Evolutionary conservation across 2,113 vertebrate genomes (phyloP).

Genomic region (Cebidichthys violaceus): DNA sequence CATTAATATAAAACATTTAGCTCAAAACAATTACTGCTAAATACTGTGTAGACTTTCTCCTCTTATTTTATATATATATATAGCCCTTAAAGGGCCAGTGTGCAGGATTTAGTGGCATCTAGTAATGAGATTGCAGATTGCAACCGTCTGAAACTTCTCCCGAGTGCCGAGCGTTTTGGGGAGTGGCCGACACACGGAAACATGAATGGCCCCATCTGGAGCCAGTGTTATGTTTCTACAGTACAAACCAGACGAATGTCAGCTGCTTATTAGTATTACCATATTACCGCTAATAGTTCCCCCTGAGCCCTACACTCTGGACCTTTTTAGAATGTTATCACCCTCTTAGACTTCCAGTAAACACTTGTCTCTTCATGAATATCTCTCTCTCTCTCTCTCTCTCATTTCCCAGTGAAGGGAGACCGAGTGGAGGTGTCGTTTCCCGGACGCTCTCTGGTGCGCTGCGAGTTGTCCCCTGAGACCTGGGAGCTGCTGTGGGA

Average conservation of each 20-base stretch:
- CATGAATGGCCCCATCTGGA: too few species aligned
- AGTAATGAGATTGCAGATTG: too few species aligned
- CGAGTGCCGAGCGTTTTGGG: too few species aligned
- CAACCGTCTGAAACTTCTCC: too few species aligned
- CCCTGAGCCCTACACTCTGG: not conserved
- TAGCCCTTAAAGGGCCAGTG: too few species aligned
- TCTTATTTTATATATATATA: too few species aligned
- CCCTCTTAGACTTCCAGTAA: not conserved
- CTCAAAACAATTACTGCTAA: not conserved
- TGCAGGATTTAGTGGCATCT: too few species aligned
- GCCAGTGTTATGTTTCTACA: not conserved
- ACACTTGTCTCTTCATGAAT: not conserved
- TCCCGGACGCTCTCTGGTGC: slow-evolving; percentile 86
- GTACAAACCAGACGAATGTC: too few species aligned
- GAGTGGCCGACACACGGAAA: too few species aligned
- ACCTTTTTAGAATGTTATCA: not conserved
- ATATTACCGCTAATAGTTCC: not conserved
- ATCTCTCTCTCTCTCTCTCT: slow-evolving; percentile 11
- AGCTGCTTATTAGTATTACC: not conserved
- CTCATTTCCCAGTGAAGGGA: slow-evolving; percentile 81
- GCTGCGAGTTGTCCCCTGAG: slow-evolving; percentile 86
- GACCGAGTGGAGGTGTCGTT: slow-evolving; percentile 88
- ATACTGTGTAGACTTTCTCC: too few species aligned
- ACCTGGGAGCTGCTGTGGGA: slow-evolving; percentile 90
- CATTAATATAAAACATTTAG: not conserved